phyloP scores from a whole-genome alignment of 2,113 vertebrate genomes.

The Larimichthys polyactis region DNA sequence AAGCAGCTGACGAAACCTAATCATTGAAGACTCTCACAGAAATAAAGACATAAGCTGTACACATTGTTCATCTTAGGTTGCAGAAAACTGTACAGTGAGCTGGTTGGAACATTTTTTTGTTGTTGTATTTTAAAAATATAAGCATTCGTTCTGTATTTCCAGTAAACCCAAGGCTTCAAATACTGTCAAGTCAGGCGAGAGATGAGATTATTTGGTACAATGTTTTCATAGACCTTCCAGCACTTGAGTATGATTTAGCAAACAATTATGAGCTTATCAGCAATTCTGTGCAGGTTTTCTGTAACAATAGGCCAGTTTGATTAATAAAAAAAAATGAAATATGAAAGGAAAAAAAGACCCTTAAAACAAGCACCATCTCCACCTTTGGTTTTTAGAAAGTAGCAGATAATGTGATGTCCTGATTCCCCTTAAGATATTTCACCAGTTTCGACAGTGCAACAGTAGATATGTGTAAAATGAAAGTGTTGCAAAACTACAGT shows the following conservation, averaged over 20 bases:
- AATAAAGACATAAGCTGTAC: conserved; percentile 24
- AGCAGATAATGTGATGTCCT: conserved; percentile 29
- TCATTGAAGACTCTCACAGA: conserved; percentile 15
- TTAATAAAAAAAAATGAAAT: neutral
- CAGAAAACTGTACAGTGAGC: conserved; percentile 29
- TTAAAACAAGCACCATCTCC: neutral
- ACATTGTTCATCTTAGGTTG: conserved; percentile 25
- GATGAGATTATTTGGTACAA: conserved; percentile 37
- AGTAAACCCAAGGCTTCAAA: conserved; percentile 57
- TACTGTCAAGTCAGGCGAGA: conserved; percentile 11
- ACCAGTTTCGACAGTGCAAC: conserved; percentile 70
- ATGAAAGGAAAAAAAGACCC: conserved; percentile 7
- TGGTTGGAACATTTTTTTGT: conserved; percentile 10
- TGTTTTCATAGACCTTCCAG: conserved; percentile 32
- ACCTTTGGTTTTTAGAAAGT: conserved; percentile 10
- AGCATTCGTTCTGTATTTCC: conserved; percentile 51
- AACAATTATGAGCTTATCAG: conserved; percentile 27
- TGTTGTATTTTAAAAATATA: conserved; percentile 6
- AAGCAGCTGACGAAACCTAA: conserved; percentile 29
- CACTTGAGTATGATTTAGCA: conserved; percentile 14
- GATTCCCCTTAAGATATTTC: conserved; percentile 60
- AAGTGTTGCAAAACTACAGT: conserved; percentile 49
- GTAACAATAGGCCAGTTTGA: conserved; percentile 17
- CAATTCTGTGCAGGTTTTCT: conserved; percentile 49
- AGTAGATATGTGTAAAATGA: conserved; percentile 74